Base-by-base conservation (phyloP, 2,797 vertebrate species). In the Phoebastria nigripes region DNA sequence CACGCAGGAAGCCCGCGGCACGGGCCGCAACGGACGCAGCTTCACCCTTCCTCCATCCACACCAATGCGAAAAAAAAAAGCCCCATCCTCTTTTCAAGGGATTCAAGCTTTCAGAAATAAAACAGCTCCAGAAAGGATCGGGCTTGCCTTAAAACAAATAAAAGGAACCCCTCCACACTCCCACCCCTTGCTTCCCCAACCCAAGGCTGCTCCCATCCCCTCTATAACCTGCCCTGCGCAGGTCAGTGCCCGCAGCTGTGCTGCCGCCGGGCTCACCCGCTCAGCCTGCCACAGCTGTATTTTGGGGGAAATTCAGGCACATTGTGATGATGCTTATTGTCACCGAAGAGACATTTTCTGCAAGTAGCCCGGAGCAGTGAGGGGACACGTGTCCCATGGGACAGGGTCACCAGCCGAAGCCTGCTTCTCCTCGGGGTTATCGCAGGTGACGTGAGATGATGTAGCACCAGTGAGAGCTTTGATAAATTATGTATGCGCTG, bases 361-460 rank as follows among this genome's bases (percentile, higher is more conserved):
- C 41, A 21, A 58, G 44, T 4, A 76, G 25, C 47, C 47, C 44
- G 9, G 67, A 62, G 42, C 42, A 61, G 52, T 0, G 0, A 63
- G 49, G n/a, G n/a, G n/a, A 70, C 8, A 3, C 0, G 0, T 31
- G 37, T 69, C 47, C 55, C 0, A 0, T 4, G 13, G 62, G 28
- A 49, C 31, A 44, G 56, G 16, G 24, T 35, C 28, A 52, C 52
- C 35, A 84, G 47, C 13, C 8, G 1, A 39, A 61, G 70, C 26
- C 72, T 77, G 63, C n/a, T 81, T n/a, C 39, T 96, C 47, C 33
- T 31, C 9, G 1, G 29, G 47, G 42, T 72, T 41, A 70, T 1
- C 44, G 70, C 37, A 78, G 74, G 66, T 82, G 81, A 39, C 42
- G 15, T 0, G 2, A 66, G 44, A 51, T 41, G 58, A n/a, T 21